Evolutionary conservation across 2,888 invertebrate genomes (phyloP).

Genomic region (Gisinianus flammeolus): DNA sequence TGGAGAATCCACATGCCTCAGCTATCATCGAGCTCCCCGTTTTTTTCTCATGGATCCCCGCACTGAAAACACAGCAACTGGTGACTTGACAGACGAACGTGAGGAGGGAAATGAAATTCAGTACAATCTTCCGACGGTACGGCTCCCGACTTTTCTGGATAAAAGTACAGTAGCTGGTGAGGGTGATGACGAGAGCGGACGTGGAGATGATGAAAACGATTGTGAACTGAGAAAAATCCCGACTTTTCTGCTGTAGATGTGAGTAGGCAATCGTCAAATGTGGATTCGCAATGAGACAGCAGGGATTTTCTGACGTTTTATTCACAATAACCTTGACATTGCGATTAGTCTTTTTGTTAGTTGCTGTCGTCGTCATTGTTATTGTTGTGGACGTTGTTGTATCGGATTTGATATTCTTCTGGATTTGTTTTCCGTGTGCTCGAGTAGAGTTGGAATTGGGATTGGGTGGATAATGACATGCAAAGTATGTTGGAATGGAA

Average conservation of each 20-base stretch:
- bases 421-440: not conserved
- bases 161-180: not conserved
- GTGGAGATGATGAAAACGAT: not conserved
- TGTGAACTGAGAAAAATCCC: not conserved
- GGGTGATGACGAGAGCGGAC: not conserved
- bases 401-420: not conserved
- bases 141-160: not conserved
- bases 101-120: slow-evolving; percentile 1
- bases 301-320: no score
- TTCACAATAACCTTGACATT: no score
- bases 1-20: no score
- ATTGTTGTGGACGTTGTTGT: not conserved
- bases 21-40: no score
- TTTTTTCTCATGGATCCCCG: not conserved
- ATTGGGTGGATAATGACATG: not conserved
- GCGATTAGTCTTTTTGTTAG: not conserved
- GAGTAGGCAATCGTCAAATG: no score
- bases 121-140: not conserved
- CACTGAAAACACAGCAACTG: not conserved
- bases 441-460: not conserved
- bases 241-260: not conserved
- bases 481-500: not conserved
- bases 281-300: no score
- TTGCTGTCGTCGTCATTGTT: not conserved
- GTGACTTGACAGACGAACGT: not conserved